Evolutionary conservation across 2,888 invertebrate genomes (phyloP).

Genomic region (Eudemis profundana): DNA sequence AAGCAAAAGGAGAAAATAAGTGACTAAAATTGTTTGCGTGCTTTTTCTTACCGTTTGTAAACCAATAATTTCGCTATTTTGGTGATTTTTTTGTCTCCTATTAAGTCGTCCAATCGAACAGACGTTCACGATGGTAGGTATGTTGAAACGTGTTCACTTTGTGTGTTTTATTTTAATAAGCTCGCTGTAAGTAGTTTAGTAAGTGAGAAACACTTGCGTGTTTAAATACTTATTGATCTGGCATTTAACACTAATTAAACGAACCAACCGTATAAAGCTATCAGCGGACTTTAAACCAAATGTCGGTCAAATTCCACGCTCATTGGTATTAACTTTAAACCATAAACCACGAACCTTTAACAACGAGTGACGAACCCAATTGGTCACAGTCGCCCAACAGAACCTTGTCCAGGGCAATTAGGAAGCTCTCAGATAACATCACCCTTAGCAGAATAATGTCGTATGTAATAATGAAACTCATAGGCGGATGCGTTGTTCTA

Average conservation of each 20-base stretch:
- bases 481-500: not conserved
- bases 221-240: slow-evolving; percentile 31
- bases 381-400: slow-evolving; percentile 59
- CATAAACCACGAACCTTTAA: slow-evolving; percentile 16
- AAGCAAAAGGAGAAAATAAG: too few relatives aligned
- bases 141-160: too few relatives aligned
- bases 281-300: slow-evolving; percentile 11
- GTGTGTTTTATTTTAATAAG: not conserved
- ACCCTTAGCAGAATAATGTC: not conserved
- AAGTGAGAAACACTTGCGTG: not conserved
- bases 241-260: slow-evolving; percentile 30
- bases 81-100: too few relatives aligned
- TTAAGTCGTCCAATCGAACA: too few relatives aligned
- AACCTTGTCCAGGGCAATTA: slow-evolving; percentile 56
- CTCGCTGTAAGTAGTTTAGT: slow-evolving; percentile 3
- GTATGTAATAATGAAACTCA: slow-evolving; percentile 3
- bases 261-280: slow-evolving; percentile 24
- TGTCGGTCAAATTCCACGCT: slow-evolving; percentile 30
- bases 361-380: slow-evolving; percentile 29
- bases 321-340: slow-evolving; percentile 3
- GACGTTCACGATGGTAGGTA: too few relatives aligned
- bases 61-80: too few relatives aligned
- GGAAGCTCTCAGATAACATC: slow-evolving; percentile 50
- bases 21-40: too few relatives aligned
- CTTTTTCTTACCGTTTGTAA: too few relatives aligned